phyloP scores from a whole-genome alignment of 2,888 invertebrate species.

The Agapostemon virescens region DNA sequence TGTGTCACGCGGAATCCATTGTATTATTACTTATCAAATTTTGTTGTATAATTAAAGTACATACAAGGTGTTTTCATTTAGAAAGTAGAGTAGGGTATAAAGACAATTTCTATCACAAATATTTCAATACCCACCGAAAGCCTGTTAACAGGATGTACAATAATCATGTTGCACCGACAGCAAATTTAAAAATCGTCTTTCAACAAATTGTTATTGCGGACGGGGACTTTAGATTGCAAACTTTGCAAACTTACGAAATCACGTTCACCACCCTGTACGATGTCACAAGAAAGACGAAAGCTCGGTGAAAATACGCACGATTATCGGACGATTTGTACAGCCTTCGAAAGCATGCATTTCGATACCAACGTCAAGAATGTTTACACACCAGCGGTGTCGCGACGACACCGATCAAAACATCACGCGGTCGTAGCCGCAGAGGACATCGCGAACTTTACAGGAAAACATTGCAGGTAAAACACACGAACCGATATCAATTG shows the following conservation, averaged over 20 bases:
- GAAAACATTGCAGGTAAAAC: neutral
- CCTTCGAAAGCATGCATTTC: neutral
- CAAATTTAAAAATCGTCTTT: too few relatives aligned
- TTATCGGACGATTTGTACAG: neutral
- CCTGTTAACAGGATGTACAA: neutral
- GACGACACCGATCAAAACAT: neutral
- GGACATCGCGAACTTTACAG: neutral
- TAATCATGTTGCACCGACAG: neutral
- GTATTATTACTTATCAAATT: too few relatives aligned
- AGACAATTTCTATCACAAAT: too few relatives aligned
- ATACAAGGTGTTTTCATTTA: too few relatives aligned
- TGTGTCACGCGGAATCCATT: too few relatives aligned
- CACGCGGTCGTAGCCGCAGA: neutral
- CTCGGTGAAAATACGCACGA: too few relatives aligned
- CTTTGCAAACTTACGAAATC: neutral
- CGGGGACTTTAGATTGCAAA: too few relatives aligned
- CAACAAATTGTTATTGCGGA: neutral
- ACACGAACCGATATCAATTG: neutral
- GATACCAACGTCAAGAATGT: neutral
- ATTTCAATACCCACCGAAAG: neutral
- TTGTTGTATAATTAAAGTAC: too few relatives aligned
- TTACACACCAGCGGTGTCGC: neutral
- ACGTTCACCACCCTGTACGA: too few relatives aligned
- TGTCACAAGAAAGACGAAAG: too few relatives aligned
- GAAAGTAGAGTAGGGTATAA: too few relatives aligned